A percentile compares a stretch with the other conserved stretches of the same genome.
Conservation (phyloP, 2,113 vertebrate genomes). For the Apteryx owenii region DNA sequence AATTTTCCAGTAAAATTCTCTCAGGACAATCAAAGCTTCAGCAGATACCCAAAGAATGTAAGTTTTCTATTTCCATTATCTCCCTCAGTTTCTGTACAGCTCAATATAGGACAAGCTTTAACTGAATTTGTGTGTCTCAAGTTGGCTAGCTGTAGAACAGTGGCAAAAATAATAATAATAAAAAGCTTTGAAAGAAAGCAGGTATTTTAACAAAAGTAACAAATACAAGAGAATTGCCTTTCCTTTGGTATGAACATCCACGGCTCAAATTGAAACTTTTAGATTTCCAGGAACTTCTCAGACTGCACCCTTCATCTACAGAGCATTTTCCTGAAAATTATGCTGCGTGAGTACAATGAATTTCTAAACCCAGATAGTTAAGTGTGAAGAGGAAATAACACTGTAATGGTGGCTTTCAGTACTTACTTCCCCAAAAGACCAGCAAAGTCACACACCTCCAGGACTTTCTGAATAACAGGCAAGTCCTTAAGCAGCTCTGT, state of each 20-base stretch:
- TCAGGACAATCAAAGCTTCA: background rate
- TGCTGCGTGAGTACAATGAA: background rate
- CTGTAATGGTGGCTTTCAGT: background rate
- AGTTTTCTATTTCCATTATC: background rate
- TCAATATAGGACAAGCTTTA: background rate
- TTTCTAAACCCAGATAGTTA: background rate
- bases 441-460: background rate
- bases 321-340: background rate
- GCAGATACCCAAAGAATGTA: background rate
- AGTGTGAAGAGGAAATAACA: background rate
- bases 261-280: background rate
- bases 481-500: background rate
- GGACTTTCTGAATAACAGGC: background rate
- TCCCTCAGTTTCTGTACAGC: background rate
- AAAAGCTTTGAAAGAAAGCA: background rate
- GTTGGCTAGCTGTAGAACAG: background rate
- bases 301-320: background rate
- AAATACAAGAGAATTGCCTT: background rate
- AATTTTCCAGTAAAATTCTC: background rate
- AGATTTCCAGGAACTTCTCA: background rate
- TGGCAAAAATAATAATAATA: background rate
- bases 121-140: background rate
- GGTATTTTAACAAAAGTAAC: background rate
- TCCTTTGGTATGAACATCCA: background rate
- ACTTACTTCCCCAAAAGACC: background rate